Base-by-base conservation (phyloP, 2,888 invertebrate genomes). In the Chromoteleia sp. region DNA sequence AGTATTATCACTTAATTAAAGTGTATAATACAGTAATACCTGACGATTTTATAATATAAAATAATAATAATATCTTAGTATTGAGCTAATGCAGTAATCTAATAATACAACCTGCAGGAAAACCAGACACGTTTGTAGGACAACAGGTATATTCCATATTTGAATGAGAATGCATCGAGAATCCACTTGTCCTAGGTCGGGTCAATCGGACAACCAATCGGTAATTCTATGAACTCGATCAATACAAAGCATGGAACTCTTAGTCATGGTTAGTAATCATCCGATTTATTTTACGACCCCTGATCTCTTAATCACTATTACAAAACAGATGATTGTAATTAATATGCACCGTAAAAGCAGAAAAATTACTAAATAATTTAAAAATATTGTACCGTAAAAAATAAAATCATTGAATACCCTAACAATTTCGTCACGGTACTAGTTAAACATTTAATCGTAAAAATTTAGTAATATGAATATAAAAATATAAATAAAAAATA, bases 101-200 rank as follows among this genome's bases (percentile, higher is more conserved):
- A n/a, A 36, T 17, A 43, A 21, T 15, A 36, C 29, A 33, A 43
- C 15, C 6, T 14, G 50, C 15, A 21, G 14, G 21, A 25, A 65
- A 65, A 36, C 50, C 39, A 33, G 68, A 59, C 30, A 61, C 45
- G 41, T 81, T 70, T 70, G 71, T 71, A 65, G 76, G 61, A 58
- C 75, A 70, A 52, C 71, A 75, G 75, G 81, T 65, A 65, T 63
- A 74, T 76, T 70, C 71, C 71, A 71, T 81, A 76, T 76, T 67
- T 65, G 71, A 78, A 81, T 74, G 61, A 50, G 75, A 74, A 74
- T 74, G 77, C 76, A 80, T 59, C 56, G 59, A 54, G 77, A 73
- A 61, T 52, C 50, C 58, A 68, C 61, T 83, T 84, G 73, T 71
- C 83, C 80, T 80, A 84, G 83, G 84, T 83, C 83, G 74, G 79